Percentiles rank a stretch among this genome's conserved stretches.
Evolutionary conservation across 53 echinoderm and acorn worm species (phyloP).

Genomic region (Mesocentrotus franciscanus): DNA sequence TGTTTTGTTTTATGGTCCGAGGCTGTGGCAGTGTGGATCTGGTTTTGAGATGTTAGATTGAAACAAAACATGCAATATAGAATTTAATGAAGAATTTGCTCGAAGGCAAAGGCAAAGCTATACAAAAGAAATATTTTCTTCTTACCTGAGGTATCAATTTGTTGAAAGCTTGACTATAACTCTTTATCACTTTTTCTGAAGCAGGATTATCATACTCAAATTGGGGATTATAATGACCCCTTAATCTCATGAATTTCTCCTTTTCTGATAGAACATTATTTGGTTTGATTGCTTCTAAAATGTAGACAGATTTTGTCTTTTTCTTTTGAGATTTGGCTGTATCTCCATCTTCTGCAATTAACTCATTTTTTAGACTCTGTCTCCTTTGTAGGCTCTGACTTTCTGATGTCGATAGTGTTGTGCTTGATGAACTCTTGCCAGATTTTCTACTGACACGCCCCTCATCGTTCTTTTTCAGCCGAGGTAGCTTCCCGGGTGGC

Average conservation of each 20-base stretch:
- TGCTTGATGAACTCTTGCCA: background rate
- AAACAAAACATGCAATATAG: too few species aligned
- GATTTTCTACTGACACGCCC: slow-evolving; percentile 12
- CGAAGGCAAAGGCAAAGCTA: too few species aligned
- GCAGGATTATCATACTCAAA: slow-evolving; percentile 83
- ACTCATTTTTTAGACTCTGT: slow-evolving; percentile 15
- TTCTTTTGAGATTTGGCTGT: slow-evolving; percentile 51
- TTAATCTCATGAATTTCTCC: slow-evolving; percentile 75
- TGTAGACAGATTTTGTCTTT: slow-evolving; percentile 74
- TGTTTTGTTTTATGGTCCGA: too few species aligned
- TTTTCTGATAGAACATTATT: slow-evolving; percentile 84
- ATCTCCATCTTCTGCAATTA: slow-evolving; percentile 44
- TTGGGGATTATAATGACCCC: slow-evolving; percentile 78
- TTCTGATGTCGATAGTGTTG: background rate
- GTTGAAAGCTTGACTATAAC: slow-evolving; percentile 71
- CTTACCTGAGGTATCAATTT: slow-evolving; percentile 79
- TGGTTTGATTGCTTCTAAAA: slow-evolving; percentile 85
- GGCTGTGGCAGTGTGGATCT: too few species aligned
- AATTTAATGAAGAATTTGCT: too few species aligned
- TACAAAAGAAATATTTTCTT: background rate
- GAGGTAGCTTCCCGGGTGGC: slow-evolving; percentile 19
- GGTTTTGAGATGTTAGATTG: too few species aligned
- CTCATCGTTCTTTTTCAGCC: slow-evolving; percentile 40
- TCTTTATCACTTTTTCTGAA: slow-evolving; percentile 67
- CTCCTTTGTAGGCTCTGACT: background rate